Evolutionary conservation across 2,113 vertebrate species (phyloP).

Genomic region (Platichthys flesus): DNA sequence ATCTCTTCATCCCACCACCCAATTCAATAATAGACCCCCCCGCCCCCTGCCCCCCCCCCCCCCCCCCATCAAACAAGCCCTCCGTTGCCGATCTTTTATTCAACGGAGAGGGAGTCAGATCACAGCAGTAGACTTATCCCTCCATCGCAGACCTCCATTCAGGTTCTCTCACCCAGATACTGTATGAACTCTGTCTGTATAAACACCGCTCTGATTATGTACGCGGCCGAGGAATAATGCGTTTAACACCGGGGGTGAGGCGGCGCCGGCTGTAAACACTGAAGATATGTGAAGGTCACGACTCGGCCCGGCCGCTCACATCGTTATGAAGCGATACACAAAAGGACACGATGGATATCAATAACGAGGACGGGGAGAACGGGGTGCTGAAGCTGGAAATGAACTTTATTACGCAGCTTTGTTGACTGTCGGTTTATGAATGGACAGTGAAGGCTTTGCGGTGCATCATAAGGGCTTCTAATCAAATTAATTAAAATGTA

Average conservation of each 20-base stretch:
- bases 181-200: constrained; percentile 9
- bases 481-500: constrained; percentile 1
- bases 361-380: neutral
- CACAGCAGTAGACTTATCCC: constrained; percentile 34
- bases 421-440: neutral
- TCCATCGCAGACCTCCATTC: constrained; percentile 37
- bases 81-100: constrained; percentile 69
- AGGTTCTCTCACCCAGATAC: constrained; percentile 15
- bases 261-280: constrained; percentile 2
- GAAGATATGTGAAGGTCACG: neutral
- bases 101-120: constrained; percentile 51
- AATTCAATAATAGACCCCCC: constrained; percentile 59
- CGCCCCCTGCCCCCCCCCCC: neutral
- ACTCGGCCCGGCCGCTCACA: constrained; percentile 6
- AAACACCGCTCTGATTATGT: constrained; percentile 31
- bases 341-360: neutral
- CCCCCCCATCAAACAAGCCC: neutral
- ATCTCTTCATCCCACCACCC: constrained; percentile 39
- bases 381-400: neutral
- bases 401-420: constrained; percentile 10
- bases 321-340: neutral
- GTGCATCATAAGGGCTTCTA: neutral
- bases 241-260: neutral
- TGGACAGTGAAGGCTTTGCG: neutral
- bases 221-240: neutral